A percentile compares a stretch with the other conserved stretches of the same genome.
These are phyloP conservation scores for Tipula unca DNA, from an alignment of 2,888 invertebrate species.

Conservation along the genomic window DNA sequence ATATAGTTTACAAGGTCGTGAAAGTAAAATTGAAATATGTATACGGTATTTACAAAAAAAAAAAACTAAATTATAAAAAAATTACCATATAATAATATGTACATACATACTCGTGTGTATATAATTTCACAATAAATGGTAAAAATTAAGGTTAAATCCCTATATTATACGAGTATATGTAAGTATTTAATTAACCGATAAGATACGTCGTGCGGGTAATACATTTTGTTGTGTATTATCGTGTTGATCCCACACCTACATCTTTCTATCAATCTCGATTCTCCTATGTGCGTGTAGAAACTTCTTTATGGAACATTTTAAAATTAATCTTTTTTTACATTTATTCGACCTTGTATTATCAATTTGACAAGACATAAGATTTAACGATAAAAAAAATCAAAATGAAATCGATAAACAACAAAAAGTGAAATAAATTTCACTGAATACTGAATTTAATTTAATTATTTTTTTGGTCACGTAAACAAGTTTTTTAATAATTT, in stretches of 20 bases:
- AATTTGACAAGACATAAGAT: background rate
- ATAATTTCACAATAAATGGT: background rate
- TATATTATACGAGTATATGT: background rate
- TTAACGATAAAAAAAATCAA: background rate
- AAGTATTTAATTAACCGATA: background rate
- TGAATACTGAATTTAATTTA: background rate
- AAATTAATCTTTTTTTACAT: background rate
- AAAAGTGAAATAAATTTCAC: constrained; percentile 14
- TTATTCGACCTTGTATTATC: background rate
- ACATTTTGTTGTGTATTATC: background rate
- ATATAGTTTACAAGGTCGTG: background rate
- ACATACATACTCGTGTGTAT: no score
- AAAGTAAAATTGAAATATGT: background rate
- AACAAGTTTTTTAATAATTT: background rate
- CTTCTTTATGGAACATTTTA: background rate
- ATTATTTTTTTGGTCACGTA: background rate
- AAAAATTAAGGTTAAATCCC: constrained; percentile 8
- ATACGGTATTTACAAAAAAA: background rate
- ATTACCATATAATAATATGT: background rate
- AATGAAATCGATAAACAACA: background rate
- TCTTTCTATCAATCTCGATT: background rate
- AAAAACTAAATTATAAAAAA: background rate
- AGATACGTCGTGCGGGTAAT: background rate
- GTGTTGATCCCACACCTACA: background rate
- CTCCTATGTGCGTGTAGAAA: background rate